A percentile compares a stretch with the other conserved stretches of the same genome.
Evolutionary conservation across 2,888 invertebrate species (phyloP).

Genomic region (Pristionchus entomophagus): DNA sequence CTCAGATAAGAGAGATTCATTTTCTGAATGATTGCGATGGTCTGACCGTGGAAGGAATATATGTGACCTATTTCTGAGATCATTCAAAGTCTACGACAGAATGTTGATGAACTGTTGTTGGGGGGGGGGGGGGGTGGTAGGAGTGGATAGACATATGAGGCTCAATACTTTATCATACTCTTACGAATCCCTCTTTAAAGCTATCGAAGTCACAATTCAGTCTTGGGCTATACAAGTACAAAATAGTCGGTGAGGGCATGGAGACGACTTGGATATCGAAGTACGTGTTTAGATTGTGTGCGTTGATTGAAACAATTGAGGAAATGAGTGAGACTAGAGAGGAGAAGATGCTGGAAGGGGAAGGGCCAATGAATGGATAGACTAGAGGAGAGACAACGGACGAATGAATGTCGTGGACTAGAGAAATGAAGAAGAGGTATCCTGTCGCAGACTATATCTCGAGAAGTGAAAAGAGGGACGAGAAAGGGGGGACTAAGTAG

Average conservation of each 20-base stretch:
- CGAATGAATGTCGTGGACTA: slow-evolving; percentile 21
- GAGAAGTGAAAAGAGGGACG: background rate
- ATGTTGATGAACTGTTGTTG: too few relatives aligned
- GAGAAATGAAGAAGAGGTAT: background rate
- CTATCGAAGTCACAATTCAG: slow-evolving; percentile 32
- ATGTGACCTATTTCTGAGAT: too few relatives aligned
- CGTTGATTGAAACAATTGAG: background rate
- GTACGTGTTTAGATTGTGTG: slow-evolving; percentile 17
- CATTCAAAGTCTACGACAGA: too few relatives aligned
- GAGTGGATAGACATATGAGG: background rate
- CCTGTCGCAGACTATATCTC: background rate
- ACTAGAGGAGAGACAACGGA: background rate
- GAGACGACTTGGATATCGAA: background rate
- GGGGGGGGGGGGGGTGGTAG: too few relatives aligned
- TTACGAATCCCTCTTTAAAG: slow-evolving; percentile 38
- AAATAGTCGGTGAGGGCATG: background rate
- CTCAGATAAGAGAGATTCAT: too few relatives aligned
- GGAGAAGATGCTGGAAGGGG: background rate
- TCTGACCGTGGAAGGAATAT: too few relatives aligned
- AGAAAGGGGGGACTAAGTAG: slow-evolving; percentile 24
- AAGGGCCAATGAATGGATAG: background rate
- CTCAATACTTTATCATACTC: slow-evolving; percentile 31
- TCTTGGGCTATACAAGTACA: slow-evolving; percentile 12
- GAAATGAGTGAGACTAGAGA: slow-evolving; percentile 9
- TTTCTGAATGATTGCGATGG: too few relatives aligned